Percentiles rank a stretch among this genome's conserved stretches.
Conservation (phyloP, 2,888 invertebrate genomes). For the Philhelius pedissequus region DNA sequence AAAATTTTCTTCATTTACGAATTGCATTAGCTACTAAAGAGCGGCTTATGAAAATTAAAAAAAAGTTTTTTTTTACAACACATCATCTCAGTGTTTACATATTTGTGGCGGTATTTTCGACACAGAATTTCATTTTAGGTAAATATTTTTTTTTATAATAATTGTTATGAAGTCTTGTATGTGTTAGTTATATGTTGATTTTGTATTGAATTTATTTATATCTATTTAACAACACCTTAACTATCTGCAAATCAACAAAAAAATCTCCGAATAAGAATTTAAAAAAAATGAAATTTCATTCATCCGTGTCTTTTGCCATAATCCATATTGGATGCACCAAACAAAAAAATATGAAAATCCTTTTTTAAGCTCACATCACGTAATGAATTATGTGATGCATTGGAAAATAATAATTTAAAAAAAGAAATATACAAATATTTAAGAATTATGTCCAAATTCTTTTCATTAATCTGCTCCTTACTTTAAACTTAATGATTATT, state of each 20-base stretch:
- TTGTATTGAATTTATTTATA: neutral
- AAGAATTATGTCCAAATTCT: neutral
- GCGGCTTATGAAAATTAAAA: too few relatives aligned
- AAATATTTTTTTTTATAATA: too few relatives aligned
- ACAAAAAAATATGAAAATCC: neutral
- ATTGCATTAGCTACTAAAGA: too few relatives aligned
- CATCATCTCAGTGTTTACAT: neutral
- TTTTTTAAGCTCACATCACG: neutral
- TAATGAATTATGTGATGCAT: neutral
- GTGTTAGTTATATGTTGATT: too few relatives aligned
- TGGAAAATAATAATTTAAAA: neutral
- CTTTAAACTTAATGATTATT: neutral
- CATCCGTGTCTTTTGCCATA: neutral
- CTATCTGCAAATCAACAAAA: neutral
- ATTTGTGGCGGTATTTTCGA: neutral
- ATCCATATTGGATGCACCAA: neutral
- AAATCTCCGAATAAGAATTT: neutral
- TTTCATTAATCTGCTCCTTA: neutral
- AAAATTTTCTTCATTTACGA: too few relatives aligned
- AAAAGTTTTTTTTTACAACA: too few relatives aligned
- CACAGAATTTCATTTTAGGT: neutral
- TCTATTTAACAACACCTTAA: too few relatives aligned
- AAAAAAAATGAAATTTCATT: neutral
- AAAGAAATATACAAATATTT: too few relatives aligned
- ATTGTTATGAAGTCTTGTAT: too few relatives aligned